A percentile compares a stretch with the other conserved stretches of the same genome.
Conservation (phyloP, 2,888 invertebrate species). For the Macrosoma leucophasiata region DNA sequence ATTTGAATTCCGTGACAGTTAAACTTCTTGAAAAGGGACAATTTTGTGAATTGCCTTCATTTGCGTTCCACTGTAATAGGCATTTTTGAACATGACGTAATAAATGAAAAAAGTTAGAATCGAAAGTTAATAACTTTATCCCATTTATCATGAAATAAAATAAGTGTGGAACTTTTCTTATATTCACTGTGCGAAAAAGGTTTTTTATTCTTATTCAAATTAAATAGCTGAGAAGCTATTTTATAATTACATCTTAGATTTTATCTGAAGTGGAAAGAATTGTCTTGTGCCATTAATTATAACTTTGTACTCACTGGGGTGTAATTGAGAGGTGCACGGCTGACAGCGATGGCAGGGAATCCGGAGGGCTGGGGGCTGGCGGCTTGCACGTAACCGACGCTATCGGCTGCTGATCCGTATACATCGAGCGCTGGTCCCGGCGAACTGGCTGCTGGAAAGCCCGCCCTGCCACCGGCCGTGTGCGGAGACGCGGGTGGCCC, state of each 20-base stretch:
- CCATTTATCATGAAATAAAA: conserved; percentile 69
- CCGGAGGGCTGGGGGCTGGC: conserved; percentile 98
- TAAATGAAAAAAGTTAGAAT: conserved; percentile 74
- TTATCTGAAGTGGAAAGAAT: not conserved
- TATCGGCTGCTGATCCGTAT: conserved; percentile 92
- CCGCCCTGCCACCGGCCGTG: conserved; percentile 82
- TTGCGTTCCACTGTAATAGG: conserved; percentile 59
- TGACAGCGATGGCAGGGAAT: conserved; percentile 95
- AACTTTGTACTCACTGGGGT: conserved; percentile 84
- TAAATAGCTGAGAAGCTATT: conserved; percentile 1
- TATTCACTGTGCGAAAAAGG: conserved; percentile 28
- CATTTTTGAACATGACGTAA: conserved; percentile 68
- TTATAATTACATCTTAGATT: conserved; percentile 1
- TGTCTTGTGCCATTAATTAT: not conserved
- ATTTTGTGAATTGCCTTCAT: conserved; percentile 69
- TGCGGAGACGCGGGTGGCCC: conserved; percentile 91
- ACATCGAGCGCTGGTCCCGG: conserved; percentile 95
- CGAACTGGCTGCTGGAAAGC: conserved; percentile 94
- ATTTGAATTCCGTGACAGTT: conserved; percentile 70
- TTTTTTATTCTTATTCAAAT: conserved; percentile 6
- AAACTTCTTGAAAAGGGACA: conserved; percentile 65
- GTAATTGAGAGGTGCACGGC: conserved; percentile 94
- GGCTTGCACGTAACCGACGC: conserved; percentile 96
- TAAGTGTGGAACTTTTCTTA: conserved; percentile 45
- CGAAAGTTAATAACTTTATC: conserved; percentile 71